Conservation (phyloP, 1,140 invertebrate species). For the Telenomus remus region DNA sequence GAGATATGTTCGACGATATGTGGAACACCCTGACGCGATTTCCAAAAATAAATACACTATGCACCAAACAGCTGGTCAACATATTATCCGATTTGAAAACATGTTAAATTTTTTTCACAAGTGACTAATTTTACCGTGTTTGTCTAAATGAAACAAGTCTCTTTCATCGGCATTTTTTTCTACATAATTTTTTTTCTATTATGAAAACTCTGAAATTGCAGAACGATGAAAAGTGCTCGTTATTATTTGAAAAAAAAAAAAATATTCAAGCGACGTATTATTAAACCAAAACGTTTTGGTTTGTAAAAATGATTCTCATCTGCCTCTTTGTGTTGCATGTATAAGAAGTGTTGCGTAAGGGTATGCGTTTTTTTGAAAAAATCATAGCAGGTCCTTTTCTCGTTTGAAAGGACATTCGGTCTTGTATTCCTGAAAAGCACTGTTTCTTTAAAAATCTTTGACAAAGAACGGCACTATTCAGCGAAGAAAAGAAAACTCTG, state of each 20-base stretch:
- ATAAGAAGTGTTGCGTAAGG: slow-evolving; percentile 31
- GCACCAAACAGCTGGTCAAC: too few relatives aligned
- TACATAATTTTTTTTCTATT: not conserved
- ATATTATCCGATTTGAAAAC: too few relatives aligned
- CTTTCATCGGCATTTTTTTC: too few relatives aligned
- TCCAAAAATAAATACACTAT: too few relatives aligned
- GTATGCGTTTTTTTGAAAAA: slow-evolving; percentile 52
- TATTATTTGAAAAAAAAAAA: not conserved
- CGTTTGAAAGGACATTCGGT: slow-evolving; percentile 57
- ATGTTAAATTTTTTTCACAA: not conserved
- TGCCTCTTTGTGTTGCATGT: slow-evolving; percentile 7
- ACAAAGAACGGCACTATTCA: slow-evolving; percentile 67
- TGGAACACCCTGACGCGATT: too few relatives aligned
- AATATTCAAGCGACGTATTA: not conserved
- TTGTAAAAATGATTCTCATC: slow-evolving; percentile 9
- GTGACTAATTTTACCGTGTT: too few relatives aligned
- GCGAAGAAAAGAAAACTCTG: slow-evolving; percentile 61
- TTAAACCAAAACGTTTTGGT: not conserved
- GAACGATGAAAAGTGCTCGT: too few relatives aligned
- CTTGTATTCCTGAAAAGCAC: slow-evolving; percentile 62
- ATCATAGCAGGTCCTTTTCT: slow-evolving; percentile 63
- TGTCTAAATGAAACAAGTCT: not conserved
- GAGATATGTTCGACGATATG: too few relatives aligned
- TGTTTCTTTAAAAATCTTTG: slow-evolving; percentile 68
- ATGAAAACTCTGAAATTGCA: too few relatives aligned